A percentile compares a stretch with the other conserved stretches of the same genome.
Evolutionary conservation across 2,113 vertebrate species (phyloP).

Genomic region (Coptodon rendalli): DNA sequence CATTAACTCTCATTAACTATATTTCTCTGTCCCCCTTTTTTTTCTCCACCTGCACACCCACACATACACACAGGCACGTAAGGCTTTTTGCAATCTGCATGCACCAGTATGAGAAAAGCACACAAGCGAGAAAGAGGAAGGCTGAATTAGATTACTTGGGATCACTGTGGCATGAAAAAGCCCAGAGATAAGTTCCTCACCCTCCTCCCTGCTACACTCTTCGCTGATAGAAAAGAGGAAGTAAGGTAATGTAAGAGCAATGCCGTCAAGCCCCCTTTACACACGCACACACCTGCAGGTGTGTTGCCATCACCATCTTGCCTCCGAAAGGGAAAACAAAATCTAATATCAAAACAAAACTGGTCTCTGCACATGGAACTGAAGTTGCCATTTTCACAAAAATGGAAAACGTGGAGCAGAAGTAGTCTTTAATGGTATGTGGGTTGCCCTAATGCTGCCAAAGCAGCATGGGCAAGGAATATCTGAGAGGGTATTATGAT

Average conservation of each 20-base stretch:
- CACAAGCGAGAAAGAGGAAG: slow-evolving; percentile 60
- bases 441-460: neutral
- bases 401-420: neutral
- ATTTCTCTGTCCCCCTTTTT: slow-evolving; percentile 11
- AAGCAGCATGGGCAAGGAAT: neutral
- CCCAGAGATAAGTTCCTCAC: slow-evolving; percentile 58
- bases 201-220: slow-evolving; percentile 29
- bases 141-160: slow-evolving; percentile 69
- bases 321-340: slow-evolving; percentile 9
- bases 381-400: neutral
- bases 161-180: slow-evolving; percentile 70
- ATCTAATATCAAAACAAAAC: slow-evolving; percentile 1
- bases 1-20: slow-evolving; percentile 40
- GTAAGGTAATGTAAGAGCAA: slow-evolving; percentile 56
- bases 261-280: neutral
- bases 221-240: slow-evolving; percentile 48
- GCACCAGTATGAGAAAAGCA: slow-evolving; percentile 55
- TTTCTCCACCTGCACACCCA: neutral
- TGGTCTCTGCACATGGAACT: neutral
- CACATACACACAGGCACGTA: neutral
- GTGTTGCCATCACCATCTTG: neutral
- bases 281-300: neutral
- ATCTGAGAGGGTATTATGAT: neutral
- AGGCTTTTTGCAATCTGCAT: slow-evolving; percentile 53
- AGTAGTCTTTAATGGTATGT: neutral